Evolutionary conservation across 2,113 vertebrate species (phyloP).

Genomic region (Andinoacara biseriatus): DNA sequence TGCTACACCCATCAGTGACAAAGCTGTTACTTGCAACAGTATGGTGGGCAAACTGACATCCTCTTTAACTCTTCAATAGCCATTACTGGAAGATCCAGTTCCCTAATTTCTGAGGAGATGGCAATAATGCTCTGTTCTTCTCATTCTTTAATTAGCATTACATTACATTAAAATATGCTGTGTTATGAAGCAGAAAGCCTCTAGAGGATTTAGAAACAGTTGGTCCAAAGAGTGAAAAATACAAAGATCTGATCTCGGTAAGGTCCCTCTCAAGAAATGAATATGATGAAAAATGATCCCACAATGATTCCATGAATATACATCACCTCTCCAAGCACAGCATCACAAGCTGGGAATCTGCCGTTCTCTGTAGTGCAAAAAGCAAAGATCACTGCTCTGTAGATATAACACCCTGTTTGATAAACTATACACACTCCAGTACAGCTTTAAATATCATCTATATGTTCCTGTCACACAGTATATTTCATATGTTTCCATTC

Average conservation of each 20-base stretch:
- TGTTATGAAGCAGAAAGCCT: neutral
- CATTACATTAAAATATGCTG: neutral
- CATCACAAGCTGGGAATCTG: constrained; percentile 1
- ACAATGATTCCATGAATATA: neutral
- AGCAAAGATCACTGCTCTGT: constrained; percentile 38
- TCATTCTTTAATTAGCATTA: neutral
- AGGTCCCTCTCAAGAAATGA: neutral
- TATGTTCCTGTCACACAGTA: constrained; percentile 15
- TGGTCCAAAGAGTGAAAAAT: constrained; percentile 6
- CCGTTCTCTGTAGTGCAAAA: constrained; percentile 62
- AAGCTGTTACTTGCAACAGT: constrained; percentile 68
- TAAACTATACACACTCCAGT: constrained; percentile 17
- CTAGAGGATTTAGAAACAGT: neutral
- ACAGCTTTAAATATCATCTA: constrained; percentile 46
- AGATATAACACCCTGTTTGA: constrained; percentile 54
- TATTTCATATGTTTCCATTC: constrained; percentile 31
- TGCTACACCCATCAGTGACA: constrained; percentile 33
- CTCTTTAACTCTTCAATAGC: constrained; percentile 49
- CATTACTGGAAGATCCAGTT: constrained; percentile 24
- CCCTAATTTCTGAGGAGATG: constrained; percentile 37
- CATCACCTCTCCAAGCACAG: neutral
- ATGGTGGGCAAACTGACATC: constrained; percentile 58
- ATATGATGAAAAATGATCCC: constrained; percentile 8
- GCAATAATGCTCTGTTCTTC: neutral
- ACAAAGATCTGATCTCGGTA: neutral